These are phyloP conservation scores for Pogonus chalceus DNA, from an alignment of 1,140 invertebrate genomes.

Conservation along the genomic window DNA sequence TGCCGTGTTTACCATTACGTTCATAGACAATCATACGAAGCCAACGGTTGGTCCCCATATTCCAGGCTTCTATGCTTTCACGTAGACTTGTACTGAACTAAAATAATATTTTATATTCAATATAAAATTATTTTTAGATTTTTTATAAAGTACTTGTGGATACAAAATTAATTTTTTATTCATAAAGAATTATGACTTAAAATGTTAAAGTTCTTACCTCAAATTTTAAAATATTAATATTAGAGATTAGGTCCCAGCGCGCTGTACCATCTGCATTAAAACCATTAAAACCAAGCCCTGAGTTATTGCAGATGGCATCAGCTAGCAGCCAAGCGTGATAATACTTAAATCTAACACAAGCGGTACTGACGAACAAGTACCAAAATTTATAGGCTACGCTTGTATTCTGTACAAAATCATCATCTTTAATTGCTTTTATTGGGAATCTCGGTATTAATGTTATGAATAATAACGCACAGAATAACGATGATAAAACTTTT, in stretches of 20 bases:
- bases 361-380: conserved; percentile 68
- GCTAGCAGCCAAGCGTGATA: conserved; percentile 94
- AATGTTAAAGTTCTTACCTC: no score
- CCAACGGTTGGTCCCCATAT: conserved; percentile 86
- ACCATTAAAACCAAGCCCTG: conserved; percentile 84
- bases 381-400: conserved; percentile 56
- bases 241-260: conserved; percentile 83
- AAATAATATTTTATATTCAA: no score
- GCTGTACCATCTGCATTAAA: conserved; percentile 58
- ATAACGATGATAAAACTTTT: conserved; percentile 52
- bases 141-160: not conserved
- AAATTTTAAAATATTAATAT: conserved; percentile 79
- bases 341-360: conserved; percentile 81
- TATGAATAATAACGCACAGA: conserved; percentile 57
- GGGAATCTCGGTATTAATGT: conserved; percentile 52
- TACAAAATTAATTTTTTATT: not conserved
- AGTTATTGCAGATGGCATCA: conserved; percentile 89
- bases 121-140: no score
- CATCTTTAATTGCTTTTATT: conserved; percentile 53
- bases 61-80: conserved; percentile 79
- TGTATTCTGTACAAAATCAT: conserved; percentile 53
- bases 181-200: not conserved
- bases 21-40: conserved; percentile 79
- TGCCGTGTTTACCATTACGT: conserved; percentile 52
- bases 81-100: conserved; percentile 70